Percentiles rank a stretch among this genome's conserved stretches.
Conservation (phyloP, 2,113 vertebrate genomes). For the Cisticola juncidis region DNA sequence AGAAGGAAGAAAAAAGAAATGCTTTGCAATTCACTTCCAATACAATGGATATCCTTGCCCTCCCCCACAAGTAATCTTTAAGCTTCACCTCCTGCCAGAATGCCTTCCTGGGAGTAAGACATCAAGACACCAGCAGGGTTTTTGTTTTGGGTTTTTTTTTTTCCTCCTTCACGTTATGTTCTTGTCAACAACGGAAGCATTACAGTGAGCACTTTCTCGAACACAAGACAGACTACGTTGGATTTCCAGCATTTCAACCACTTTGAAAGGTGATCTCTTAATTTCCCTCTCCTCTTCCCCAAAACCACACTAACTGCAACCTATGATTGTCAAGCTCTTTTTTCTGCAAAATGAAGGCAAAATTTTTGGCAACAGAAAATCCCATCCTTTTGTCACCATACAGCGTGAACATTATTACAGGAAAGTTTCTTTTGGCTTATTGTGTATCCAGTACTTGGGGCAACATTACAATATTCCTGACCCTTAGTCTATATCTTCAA, state of each 20-base stretch:
- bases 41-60: neutral
- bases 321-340: neutral
- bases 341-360: neutral
- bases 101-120: neutral
- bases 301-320: neutral
- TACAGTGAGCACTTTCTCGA: neutral
- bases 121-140: neutral
- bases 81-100: neutral
- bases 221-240: neutral
- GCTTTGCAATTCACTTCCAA: neutral
- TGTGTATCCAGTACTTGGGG: neutral
- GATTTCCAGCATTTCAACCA: slow-evolving; percentile 2
- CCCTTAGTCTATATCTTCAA: neutral
- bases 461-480: neutral
- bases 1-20: neutral
- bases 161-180: neutral
- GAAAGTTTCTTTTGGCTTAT: neutral
- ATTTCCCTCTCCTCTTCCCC: neutral
- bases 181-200: neutral
- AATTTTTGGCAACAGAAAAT: neutral
- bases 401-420: neutral
- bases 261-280: neutral
- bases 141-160: neutral
- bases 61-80: neutral
- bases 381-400: neutral